Evolutionary conservation across 2,888 invertebrate genomes (phyloP).

Genomic region (Sthenelais limicola): DNA sequence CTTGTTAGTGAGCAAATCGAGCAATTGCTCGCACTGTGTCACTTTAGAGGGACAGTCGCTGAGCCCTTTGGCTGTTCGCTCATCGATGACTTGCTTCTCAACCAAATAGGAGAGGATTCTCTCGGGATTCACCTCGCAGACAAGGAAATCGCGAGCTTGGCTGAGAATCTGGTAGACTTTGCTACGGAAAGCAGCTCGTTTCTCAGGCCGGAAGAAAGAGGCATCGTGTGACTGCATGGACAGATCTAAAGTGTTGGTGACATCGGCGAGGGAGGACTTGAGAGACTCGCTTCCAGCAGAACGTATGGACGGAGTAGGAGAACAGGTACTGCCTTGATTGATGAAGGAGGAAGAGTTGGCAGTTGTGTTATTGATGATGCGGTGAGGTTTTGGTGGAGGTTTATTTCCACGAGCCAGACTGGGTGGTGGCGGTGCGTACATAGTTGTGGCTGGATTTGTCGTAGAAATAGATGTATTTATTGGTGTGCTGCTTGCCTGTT

Average conservation of each 20-base stretch:
- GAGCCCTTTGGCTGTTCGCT: conserved; percentile 35
- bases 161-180: conserved; percentile 48
- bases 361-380: not conserved
- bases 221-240: conserved; percentile 1
- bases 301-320: conserved; percentile 1
- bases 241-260: conserved; percentile 35
- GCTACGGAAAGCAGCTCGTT: conserved; percentile 32
- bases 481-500: no score
- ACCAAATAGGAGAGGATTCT: conserved; percentile 44
- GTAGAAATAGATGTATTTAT: no score
- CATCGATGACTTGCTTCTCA: conserved; percentile 33
- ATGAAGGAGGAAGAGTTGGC: not conserved
- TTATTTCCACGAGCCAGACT: conserved; percentile 17
- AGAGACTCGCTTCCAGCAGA: conserved; percentile 21
- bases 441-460: no score
- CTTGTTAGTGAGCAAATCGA: conserved; percentile 48
- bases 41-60: conserved; percentile 20
- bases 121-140: conserved; percentile 45
- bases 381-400: conserved; percentile 43
- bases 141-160: conserved; percentile 49
- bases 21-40: conserved; percentile 43
- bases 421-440: not conserved
- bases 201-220: not conserved
- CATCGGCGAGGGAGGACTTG: conserved; percentile 38
- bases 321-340: not conserved